phyloP scores from a whole-genome alignment of 2,888 invertebrate species.

The Agonum fuliginosum region DNA sequence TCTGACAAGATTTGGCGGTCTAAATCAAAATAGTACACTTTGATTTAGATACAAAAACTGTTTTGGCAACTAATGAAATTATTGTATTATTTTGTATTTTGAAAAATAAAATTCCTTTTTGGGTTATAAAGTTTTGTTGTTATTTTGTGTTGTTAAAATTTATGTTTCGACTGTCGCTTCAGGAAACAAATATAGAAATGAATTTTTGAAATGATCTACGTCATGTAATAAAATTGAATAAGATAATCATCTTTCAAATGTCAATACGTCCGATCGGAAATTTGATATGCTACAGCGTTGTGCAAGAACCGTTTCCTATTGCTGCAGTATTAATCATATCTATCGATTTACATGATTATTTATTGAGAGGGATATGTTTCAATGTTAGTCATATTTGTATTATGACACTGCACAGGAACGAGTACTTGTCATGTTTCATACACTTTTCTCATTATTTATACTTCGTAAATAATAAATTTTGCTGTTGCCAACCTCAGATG shows the following conservation, averaged over 20 bases:
- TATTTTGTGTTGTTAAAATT: conserved; percentile 23
- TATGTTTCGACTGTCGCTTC: not conserved
- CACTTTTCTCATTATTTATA: too few relatives aligned
- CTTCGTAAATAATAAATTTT: too few relatives aligned
- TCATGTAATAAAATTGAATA: conserved; percentile 33
- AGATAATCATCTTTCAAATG: conserved; percentile 33
- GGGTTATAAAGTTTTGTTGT: not conserved
- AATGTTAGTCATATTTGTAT: conserved; percentile 4
- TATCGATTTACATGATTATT: conserved; percentile 29
- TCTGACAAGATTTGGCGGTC: not conserved
- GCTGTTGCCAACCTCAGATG: too few relatives aligned
- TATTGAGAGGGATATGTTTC: conserved; percentile 1
- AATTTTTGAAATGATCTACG: conserved; percentile 31
- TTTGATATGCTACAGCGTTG: conserved; percentile 18
- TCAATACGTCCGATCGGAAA: conserved; percentile 38
- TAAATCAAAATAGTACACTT: not conserved
- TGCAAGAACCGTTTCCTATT: conserved; percentile 26
- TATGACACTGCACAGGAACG: too few relatives aligned
- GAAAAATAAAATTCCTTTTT: not conserved
- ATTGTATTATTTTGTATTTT: not conserved
- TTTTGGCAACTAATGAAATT: not conserved
- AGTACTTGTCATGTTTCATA: too few relatives aligned
- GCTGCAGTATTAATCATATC: conserved; percentile 30
- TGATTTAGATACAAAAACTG: too few relatives aligned
- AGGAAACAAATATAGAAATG: conserved; percentile 15